Conservation (phyloP, 1,140 invertebrate genomes). For the Drosophila subobscura region DNA sequence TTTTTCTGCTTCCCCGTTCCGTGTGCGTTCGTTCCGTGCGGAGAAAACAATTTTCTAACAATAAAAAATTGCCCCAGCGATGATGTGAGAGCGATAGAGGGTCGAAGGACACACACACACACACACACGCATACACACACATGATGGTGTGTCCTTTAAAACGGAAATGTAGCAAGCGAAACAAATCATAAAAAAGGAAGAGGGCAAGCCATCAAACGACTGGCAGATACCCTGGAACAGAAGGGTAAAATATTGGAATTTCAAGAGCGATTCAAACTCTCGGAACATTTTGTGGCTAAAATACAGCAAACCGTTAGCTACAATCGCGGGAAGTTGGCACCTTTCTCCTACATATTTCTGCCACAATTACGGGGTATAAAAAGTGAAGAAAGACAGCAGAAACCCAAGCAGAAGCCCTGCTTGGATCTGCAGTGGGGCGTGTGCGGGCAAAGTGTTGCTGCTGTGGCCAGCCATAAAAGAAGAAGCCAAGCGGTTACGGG, state of each 20-base stretch:
- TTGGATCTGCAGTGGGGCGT: too few species aligned
- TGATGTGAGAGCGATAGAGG: too few species aligned
- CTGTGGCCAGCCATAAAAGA: conserved; percentile 62
- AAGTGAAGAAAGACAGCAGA: too few species aligned
- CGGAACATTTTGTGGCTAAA: too few species aligned
- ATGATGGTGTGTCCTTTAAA: conserved; percentile 56
- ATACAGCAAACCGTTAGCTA: too few species aligned
- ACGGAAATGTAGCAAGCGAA: conserved; percentile 59
- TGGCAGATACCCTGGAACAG: too few species aligned
- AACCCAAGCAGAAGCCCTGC: too few species aligned
- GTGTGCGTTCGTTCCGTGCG: conserved; percentile 28
- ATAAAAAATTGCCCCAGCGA: conserved; percentile 71
- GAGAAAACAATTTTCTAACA: conserved; percentile 76
- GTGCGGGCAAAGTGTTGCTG: not conserved
- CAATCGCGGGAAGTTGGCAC: too few species aligned
- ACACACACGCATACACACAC: conserved; percentile 27
- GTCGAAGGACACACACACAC: conserved; percentile 37
- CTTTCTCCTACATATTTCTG: too few species aligned
- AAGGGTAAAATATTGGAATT: too few species aligned
- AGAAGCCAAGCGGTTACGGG: conserved; percentile 30
- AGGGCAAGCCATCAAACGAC: not conserved
- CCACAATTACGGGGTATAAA: too few species aligned
- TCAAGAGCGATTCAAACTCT: too few species aligned
- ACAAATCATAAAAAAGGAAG: conserved; percentile 70
- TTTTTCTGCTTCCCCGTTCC: not conserved